Percentiles rank a stretch among this genome's conserved stretches.
Evolutionary conservation across 2,888 invertebrate species (phyloP).

Genomic region (Hedya salicella): DNA sequence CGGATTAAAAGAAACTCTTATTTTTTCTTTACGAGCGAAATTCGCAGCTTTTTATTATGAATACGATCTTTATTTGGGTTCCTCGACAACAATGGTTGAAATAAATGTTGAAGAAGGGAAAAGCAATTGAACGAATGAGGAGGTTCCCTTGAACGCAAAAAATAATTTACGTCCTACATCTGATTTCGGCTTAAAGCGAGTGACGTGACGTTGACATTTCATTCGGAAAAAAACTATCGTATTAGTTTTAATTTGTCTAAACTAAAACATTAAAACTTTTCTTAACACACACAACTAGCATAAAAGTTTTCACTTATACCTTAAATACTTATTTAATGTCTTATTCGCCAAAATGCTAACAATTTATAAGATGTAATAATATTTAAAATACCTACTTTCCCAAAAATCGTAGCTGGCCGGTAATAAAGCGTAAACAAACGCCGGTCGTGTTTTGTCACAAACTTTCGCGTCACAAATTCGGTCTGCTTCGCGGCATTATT

Average conservation of each 20-base stretch:
- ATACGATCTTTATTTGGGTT: constrained; percentile 13
- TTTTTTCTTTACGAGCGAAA: constrained; percentile 8
- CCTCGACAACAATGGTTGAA: constrained; percentile 5
- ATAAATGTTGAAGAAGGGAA: constrained; percentile 2
- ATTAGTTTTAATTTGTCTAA: neutral
- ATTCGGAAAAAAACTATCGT: neutral
- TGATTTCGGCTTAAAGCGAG: neutral
- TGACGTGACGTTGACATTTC: constrained; percentile 15
- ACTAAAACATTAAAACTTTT: constrained; percentile 13
- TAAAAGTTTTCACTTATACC: no score
- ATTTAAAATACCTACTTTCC: constrained; percentile 32
- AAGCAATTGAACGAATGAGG: constrained; percentile 4
- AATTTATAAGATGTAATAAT: constrained; percentile 51
- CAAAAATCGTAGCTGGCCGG: constrained; percentile 51
- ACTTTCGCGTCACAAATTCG: constrained; percentile 36
- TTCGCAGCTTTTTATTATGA: constrained; percentile 6
- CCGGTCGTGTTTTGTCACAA: constrained; percentile 57
- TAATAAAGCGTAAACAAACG: constrained; percentile 49
- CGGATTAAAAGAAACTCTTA: constrained; percentile 29
- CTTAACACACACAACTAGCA: no score
- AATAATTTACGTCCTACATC: constrained; percentile 24
- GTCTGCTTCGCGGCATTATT: constrained; percentile 44
- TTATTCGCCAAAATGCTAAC: constrained; percentile 48
- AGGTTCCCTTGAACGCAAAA: neutral
- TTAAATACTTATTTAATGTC: neutral